These are phyloP conservation scores for Saguinus imperator DNA, from an alignment of 2,113 vertebrate species.

Conservation along the genomic window DNA sequence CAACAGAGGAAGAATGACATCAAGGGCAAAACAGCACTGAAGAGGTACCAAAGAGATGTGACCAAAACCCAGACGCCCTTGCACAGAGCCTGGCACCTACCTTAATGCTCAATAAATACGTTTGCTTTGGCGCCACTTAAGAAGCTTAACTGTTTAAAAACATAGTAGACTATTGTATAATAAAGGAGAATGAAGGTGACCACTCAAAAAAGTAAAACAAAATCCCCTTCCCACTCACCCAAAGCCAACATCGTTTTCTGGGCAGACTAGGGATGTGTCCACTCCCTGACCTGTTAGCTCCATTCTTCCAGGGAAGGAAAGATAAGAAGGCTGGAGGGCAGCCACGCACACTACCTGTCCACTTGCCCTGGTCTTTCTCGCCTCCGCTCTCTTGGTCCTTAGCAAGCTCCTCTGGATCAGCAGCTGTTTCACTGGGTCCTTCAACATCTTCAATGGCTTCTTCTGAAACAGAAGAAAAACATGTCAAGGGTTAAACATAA, in stretches of 20 bases:
- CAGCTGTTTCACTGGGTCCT: constrained; percentile 91
- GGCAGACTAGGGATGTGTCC: rapidly evolving
- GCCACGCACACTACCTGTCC: constrained; percentile 89
- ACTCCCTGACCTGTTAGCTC: rapidly evolving
- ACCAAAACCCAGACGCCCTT: neutral
- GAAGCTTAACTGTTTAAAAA: neutral
- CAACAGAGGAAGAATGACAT: neutral
- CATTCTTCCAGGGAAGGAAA: neutral
- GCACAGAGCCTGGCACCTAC: too few species aligned
- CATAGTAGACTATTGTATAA: neutral
- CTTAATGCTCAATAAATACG: neutral
- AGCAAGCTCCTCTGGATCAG: constrained; percentile 94
- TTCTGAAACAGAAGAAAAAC: constrained; percentile 89
- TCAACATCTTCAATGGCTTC: constrained; percentile 96
- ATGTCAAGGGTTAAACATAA: neutral
- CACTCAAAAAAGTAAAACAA: neutral
- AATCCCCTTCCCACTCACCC: neutral
- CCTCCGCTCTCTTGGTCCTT: constrained; percentile 95
- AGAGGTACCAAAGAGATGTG: neutral
- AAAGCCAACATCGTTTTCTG: rapidly evolving
- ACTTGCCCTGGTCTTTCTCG: constrained; percentile 96
- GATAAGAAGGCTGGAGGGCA: rapidly evolving
- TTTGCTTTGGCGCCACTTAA: neutral
- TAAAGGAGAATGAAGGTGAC: neutral
- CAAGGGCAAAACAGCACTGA: neutral